Base-by-base conservation (phyloP, 2,888 invertebrate genomes). In the Lasioglossum calceatum region DNA sequence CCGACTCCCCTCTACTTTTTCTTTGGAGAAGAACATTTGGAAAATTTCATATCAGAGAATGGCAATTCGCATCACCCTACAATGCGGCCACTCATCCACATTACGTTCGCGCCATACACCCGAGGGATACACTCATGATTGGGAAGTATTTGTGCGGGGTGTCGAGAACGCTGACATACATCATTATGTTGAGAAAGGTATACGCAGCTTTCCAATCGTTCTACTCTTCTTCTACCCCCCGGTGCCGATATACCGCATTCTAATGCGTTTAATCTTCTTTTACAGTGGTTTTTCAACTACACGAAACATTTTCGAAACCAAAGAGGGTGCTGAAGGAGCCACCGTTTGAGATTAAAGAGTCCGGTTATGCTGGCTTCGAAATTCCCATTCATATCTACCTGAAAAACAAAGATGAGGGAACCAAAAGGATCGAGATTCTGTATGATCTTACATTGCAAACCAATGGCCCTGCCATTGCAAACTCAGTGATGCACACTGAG, bases 51-150 rank as follows among this genome's bases (percentile, higher is more conserved):
- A 84, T 90, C 88, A 90, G 93, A 95, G 93, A 93, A 97, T 97
- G 97, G 96, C 97, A 93, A 97, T 98, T 90, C 97, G 97, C 95
- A 98, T 99, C 92, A 97, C 97, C 95, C 97, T 99, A 94, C 99
- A 99, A 96, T 97, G 99, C 95, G 99, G 99, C 90, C 99, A 99
- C 96, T 97, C 97, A 95, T 98, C 99, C 90, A 97, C 97, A 87
- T 95, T 98, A 91, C 97, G 98, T 93, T 97, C 97, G 79, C 98
- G 98, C 95, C 97, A 97, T 92, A 98, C 98, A 23, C 97, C 97
- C 39, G 98, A 98, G 95, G 99, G 98, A 74, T 99, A 98, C 95
- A 99, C 99, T 91, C 99, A 99, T 96, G 99, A 99, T 95, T 99
- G 99, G 99, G 98, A 98, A 95, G 97, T 99, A 79, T 99, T 98